A percentile compares a stretch with the other conserved stretches of the same genome.
Evolutionary conservation across 2,888 invertebrate genomes (phyloP).

Genomic region (Coremacera marginata): DNA sequence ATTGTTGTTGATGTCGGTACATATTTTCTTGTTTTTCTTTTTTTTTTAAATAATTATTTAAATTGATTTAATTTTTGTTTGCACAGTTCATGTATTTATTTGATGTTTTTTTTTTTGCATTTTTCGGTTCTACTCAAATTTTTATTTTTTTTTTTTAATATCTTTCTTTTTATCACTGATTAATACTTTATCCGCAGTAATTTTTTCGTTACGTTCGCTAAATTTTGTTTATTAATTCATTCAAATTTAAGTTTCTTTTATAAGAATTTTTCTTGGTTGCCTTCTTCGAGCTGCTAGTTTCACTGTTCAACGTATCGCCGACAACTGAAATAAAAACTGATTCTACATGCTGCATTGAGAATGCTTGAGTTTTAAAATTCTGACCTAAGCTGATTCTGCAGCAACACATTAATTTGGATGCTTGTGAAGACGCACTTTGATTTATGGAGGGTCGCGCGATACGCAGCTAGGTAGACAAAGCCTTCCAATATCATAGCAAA

Average conservation of each 20-base stretch:
- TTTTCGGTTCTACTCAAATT: background rate
- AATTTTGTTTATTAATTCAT: background rate
- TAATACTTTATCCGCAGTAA: background rate
- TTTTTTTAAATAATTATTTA: slow-evolving; percentile 27
- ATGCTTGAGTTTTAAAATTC: background rate
- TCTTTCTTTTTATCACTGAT: background rate
- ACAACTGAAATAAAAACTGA: slow-evolving; percentile 36
- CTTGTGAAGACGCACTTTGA: slow-evolving; percentile 46
- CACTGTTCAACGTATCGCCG: slow-evolving; percentile 33
- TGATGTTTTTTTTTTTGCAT: slow-evolving; percentile 1
- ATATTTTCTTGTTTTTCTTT: slow-evolving; percentile 1
- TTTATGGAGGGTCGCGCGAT: slow-evolving; percentile 56
- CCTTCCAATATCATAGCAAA: slow-evolving; percentile 3
- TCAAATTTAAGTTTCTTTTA: background rate
- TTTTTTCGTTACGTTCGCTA: background rate
- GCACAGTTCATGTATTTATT: background rate
- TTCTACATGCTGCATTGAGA: slow-evolving; percentile 5
- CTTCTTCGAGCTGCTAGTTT: background rate
- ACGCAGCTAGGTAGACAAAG: slow-evolving; percentile 34
- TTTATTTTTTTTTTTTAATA: too few species aligned
- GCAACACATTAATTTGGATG: slow-evolving; percentile 25
- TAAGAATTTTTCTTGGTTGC: background rate
- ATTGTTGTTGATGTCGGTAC: slow-evolving; percentile 8
- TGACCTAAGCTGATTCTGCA: slow-evolving; percentile 6
- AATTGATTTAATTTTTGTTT: slow-evolving; percentile 31